Base-by-base conservation (phyloP, 2,888 invertebrate genomes). In the Lycocerus yunnanus region DNA sequence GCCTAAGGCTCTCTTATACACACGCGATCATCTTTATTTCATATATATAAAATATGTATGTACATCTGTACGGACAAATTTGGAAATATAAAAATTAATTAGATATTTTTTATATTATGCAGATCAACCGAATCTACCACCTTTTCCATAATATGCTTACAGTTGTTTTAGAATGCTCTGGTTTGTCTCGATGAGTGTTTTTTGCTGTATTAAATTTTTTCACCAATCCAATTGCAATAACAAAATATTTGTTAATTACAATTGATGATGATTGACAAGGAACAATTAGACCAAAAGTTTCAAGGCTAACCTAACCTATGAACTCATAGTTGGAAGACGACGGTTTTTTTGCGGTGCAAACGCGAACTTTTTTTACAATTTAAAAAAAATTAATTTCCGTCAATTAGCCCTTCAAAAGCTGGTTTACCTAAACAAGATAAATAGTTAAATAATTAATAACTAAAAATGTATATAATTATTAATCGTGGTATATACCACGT, bases 11-110 rank as follows among this genome's bases (percentile, higher is more conserved):
- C 80, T 74, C 78, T 70, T 73, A 80, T 82, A 83, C 80, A 83
- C 84, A 84, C 84, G 84, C 84, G 84, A 84, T 84, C 79, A 74
- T 76, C 74, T 75, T 76, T 61, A 60, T 67, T 63, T 20, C 20
- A 3, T 63, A 63, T 18, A 63, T 20, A 43, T n/a, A 43, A 63
- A n/a, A n/a, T n/a, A n/a, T n/a, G n/a, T n/a, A n/a, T 68, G 27
- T 66, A 66, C 61, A 63, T 20, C 18, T 18, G 20, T 63, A 63
- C 8, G n/a, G 61, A 63, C 61, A 63, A 63, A 63, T 63, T 18
- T 63, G n/a, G 11, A 18, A 20, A 27, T 18, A 8, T 15, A 14
- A 66, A 66, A 15, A 66, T 5, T 66, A 66, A 66, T 66, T 27
- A 24, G 10, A 66, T 24, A 27, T 15, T 21, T 4, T 66, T 66